A percentile compares a stretch with the other conserved stretches of the same genome.
Conservation (phyloP, 2,888 invertebrate species). For the Tipula lateralis region DNA sequence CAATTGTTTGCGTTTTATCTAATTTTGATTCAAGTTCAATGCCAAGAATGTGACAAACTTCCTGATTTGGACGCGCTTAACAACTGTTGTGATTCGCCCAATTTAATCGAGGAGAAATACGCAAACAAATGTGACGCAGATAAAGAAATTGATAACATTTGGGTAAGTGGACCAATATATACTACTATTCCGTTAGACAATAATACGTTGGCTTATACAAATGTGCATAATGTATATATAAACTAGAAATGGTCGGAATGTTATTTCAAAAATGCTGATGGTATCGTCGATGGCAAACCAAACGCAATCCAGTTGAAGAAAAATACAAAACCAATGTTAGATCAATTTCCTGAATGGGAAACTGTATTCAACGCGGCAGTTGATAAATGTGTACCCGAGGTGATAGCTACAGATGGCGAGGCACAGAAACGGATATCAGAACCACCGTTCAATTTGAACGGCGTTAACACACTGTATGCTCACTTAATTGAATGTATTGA, state of each 20-base stretch:
- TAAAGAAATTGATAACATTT: background rate
- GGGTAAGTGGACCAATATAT: background rate
- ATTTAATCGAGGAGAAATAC: background rate
- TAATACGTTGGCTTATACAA: background rate
- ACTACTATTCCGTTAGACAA: background rate
- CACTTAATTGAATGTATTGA: background rate
- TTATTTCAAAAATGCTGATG: background rate
- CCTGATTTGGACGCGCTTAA: background rate
- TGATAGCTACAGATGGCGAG: background rate
- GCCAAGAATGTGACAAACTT: background rate
- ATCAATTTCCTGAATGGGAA: background rate
- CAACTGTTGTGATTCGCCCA: background rate
- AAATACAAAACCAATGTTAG: background rate
- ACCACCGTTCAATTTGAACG: background rate
- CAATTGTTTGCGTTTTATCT: background rate
- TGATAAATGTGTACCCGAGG: background rate
- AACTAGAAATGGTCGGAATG: slow-evolving; percentile 27
- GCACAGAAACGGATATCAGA: background rate
- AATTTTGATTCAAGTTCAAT: background rate
- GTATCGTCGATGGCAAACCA: background rate
- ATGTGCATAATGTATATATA: background rate
- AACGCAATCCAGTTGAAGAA: background rate
- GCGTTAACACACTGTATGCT: background rate
- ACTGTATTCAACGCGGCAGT: background rate
- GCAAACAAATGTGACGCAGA: background rate